A percentile compares a stretch with the other conserved stretches of the same genome.
phyloP scores from a whole-genome alignment of 1,140 invertebrate species.

The Bilobella aurantiaca region DNA sequence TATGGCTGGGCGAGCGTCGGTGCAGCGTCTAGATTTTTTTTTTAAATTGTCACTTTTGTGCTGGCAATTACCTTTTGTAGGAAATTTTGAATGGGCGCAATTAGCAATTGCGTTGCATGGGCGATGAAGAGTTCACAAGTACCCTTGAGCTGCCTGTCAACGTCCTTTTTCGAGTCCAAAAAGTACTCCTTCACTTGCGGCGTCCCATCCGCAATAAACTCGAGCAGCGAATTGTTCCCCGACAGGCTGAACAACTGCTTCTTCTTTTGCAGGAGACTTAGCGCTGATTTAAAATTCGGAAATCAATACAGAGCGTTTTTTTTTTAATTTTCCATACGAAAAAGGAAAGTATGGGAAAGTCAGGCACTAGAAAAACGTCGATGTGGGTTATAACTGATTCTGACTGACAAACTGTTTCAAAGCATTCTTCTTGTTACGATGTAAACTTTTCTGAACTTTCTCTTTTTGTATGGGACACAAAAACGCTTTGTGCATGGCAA shows the following conservation, averaged over 20 bases:
- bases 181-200: constrained; percentile 84
- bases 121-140: constrained; percentile 86
- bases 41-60: not conserved
- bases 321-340: no score
- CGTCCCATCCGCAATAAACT: constrained; percentile 82
- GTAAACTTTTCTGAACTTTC: no score
- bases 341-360: constrained; percentile 7
- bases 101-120: constrained; percentile 63
- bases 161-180: constrained; percentile 86
- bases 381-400: no score
- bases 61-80: constrained; percentile 54
- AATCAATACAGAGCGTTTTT: no score
- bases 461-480: not conserved
- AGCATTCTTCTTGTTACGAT: no score
- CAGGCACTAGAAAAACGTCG: not conserved
- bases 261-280: constrained; percentile 72
- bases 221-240: constrained; percentile 80
- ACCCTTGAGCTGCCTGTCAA: constrained; percentile 79
- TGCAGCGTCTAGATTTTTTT: not conserved
- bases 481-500: not conserved
- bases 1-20: not conserved
- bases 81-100: constrained; percentile 58
- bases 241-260: constrained; percentile 75
- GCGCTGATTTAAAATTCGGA: no score
- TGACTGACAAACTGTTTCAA: no score